Base-by-base conservation (phyloP, 92 coral and sea anemone species). In the Metridium senile region DNA sequence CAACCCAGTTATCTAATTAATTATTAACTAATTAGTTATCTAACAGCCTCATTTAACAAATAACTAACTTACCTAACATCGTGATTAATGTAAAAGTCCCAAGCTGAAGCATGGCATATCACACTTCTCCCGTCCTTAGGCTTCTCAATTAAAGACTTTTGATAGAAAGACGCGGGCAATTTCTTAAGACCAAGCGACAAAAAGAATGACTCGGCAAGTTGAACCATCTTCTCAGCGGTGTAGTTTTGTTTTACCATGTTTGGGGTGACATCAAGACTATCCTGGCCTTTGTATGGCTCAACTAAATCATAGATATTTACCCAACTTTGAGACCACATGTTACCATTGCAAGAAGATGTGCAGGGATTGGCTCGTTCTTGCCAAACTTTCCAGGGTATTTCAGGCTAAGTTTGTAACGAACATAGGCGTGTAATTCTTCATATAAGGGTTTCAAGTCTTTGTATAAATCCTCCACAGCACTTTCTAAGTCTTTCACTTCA, bases 11-110 rank as follows among this genome's bases (percentile, higher is more conserved):
- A n/a, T n/a, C n/a, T n/a, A n/a, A n/a, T n/a, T n/a, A n/a, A n/a
- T n/a, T n/a, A n/a, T n/a, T n/a, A n/a, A n/a, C n/a, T n/a, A n/a
- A n/a, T n/a, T n/a, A n/a, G n/a, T n/a, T n/a, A n/a, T n/a, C n/a
- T n/a, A n/a, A n/a, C n/a, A n/a, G n/a, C n/a, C n/a, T n/a, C n/a
- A n/a, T n/a, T n/a, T n/a, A n/a, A n/a, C n/a, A n/a, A n/a, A n/a
- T n/a, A n/a, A n/a, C n/a, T n/a, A n/a, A n/a, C 91, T 63, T 62
- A 93, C 98, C 98, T 93, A 0, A 93, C 98, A 66, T 93, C 98
- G 1, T 86, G 31, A 58, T 82, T 62, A 21, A 90, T 49, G 1
- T 13, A 31, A 74, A 93, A 82, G 68, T 93, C 97, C 91, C 91
- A 88, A 28, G 98, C 98, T 0, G 93, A 93, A 0, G 97, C 88